Conservation (phyloP, 2,888 invertebrate genomes). For the Melinaea marsaeus region DNA sequence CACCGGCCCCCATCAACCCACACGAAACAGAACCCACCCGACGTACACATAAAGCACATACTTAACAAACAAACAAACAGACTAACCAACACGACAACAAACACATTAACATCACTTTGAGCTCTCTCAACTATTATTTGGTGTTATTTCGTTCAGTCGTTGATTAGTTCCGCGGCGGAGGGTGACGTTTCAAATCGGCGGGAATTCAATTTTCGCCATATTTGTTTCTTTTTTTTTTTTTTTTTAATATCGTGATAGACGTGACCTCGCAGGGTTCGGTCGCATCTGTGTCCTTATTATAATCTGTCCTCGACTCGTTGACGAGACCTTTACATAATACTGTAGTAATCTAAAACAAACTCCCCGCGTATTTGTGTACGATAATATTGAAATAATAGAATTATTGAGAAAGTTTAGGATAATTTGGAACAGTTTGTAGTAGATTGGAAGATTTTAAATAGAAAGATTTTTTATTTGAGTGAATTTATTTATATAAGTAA, state of each 20-base stretch:
- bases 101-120: conserved; percentile 16
- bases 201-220: conserved; percentile 56
- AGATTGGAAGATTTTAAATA: conserved; percentile 17
- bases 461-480: no score
- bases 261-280: conserved; percentile 51
- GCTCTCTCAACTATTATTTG: conserved; percentile 27
- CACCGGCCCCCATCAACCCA: background rate
- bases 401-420: no score
- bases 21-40: background rate
- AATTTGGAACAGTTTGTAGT: conserved; percentile 28
- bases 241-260: conserved; percentile 56
- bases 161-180: conserved; percentile 31
- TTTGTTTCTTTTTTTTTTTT: conserved; percentile 54
- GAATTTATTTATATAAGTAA: no score
- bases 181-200: conserved; percentile 49
- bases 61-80: background rate
- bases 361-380: no score
- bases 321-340: conserved; percentile 8
- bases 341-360: no score
- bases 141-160: conserved; percentile 32
- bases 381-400: no score
- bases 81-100: background rate
- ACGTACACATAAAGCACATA: background rate
- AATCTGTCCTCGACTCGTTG: conserved; percentile 40
- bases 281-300: conserved; percentile 60